Evolutionary conservation across 2,113 vertebrate species (phyloP).

Genomic region (Callospermophilus lateralis): DNA sequence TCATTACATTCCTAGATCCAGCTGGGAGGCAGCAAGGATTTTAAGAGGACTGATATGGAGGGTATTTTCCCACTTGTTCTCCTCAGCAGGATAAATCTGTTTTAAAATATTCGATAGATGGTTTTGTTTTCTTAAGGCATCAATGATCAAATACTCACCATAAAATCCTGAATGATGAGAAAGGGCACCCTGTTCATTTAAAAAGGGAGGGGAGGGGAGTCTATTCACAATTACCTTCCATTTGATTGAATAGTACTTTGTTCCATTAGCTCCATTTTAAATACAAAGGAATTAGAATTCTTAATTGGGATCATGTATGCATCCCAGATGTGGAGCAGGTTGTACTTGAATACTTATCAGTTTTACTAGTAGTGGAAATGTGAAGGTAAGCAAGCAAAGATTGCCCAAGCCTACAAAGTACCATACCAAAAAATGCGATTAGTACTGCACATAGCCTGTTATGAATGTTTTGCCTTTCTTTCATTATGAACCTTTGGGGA

Average conservation of each 20-base stretch:
- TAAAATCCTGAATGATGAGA: constrained; percentile 78
- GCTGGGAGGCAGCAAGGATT: constrained; percentile 79
- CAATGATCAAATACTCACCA: constrained; percentile 66
- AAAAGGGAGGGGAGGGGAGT: constrained; percentile 30
- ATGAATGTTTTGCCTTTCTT: constrained; percentile 73
- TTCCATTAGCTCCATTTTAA: constrained; percentile 68
- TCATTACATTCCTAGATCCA: constrained; percentile 78
- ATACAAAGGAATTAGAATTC: constrained; percentile 76
- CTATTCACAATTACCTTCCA: constrained; percentile 73
- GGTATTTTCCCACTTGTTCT: constrained; percentile 82
- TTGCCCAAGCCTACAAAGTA: constrained; percentile 7
- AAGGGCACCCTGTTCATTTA: constrained; percentile 79
- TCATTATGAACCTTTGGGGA: constrained; percentile 70
- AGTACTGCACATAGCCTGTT: constrained; percentile 53
- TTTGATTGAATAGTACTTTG: constrained; percentile 77
- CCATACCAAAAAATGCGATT: constrained; percentile 57
- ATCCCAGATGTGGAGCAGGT: constrained; percentile 51
- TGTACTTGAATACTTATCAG: constrained; percentile 38
- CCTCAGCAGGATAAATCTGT: constrained; percentile 75
- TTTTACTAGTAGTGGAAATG: constrained; percentile 73
- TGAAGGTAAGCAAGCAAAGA: constrained; percentile 77
- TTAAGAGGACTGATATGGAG: constrained; percentile 71
- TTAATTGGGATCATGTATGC: constrained; percentile 73
- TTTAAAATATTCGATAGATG: constrained; percentile 85
- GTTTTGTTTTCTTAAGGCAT: constrained; percentile 83